phyloP scores from a whole-genome alignment of 1,140 invertebrate genomes.

The Acromyrmex heyeri region DNA sequence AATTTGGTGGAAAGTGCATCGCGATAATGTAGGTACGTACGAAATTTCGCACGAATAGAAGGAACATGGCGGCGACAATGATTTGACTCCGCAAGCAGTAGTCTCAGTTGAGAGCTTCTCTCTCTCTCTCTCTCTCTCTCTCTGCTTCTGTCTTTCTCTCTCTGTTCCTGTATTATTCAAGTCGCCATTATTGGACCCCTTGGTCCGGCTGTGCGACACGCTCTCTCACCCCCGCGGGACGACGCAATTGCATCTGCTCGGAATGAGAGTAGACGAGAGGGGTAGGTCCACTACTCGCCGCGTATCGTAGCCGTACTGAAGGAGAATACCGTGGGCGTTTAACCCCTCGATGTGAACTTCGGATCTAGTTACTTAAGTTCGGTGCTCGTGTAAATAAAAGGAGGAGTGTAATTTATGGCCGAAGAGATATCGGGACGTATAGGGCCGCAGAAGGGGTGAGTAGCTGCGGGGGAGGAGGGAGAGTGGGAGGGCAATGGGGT shows the following conservation, averaged over 20 bases:
- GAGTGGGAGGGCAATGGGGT: not conserved
- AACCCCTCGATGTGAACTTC: conserved; percentile 71
- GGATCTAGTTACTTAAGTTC: conserved; percentile 79
- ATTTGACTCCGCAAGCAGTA: conserved; percentile 65
- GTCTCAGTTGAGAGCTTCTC: conserved; percentile 30
- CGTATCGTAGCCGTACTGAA: conserved; percentile 60
- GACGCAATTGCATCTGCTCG: conserved; percentile 81
- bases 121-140: not conserved
- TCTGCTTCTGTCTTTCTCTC: conserved; percentile 35
- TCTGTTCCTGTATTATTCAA: conserved; percentile 81
- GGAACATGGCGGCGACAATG: conserved; percentile 74
- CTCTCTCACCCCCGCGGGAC: conserved; percentile 79
- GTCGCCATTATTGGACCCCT: conserved; percentile 77
- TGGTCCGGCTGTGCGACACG: conserved; percentile 71
- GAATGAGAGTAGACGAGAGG: conserved; percentile 68
- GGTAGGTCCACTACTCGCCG: conserved; percentile 47
- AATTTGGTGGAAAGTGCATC: conserved; percentile 22
- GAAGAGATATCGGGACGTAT: conserved; percentile 61
- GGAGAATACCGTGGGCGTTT: conserved; percentile 69
- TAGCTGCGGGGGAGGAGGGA: conserved; percentile 20
- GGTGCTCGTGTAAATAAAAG: conserved; percentile 73
- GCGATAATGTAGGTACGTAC: conserved; percentile 54
- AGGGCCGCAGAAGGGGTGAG: conserved; percentile 45
- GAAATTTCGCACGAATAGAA: conserved; percentile 77
- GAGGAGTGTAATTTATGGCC: conserved; percentile 75